Evolutionary conservation across 1,140 invertebrate species (phyloP).

Genomic region (Cyrtorhinus lividipennis): DNA sequence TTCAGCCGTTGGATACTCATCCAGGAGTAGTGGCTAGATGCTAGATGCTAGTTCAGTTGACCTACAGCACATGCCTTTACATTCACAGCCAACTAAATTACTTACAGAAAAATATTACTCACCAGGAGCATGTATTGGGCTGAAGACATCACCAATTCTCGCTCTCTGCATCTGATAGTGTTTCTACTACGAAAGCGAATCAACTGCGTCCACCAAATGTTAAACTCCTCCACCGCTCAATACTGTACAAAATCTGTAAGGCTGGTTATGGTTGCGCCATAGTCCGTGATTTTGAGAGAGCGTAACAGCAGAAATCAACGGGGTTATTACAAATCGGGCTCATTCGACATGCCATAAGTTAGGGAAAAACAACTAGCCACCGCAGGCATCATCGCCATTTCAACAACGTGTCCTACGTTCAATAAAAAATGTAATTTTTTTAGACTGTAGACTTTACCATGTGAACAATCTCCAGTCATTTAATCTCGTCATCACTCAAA

Average conservation of each 20-base stretch:
- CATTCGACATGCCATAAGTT: neutral
- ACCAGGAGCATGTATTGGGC: constrained; percentile 18
- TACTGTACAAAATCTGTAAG: neutral
- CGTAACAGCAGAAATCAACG: neutral
- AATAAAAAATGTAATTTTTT: too few species aligned
- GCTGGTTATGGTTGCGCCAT: neutral
- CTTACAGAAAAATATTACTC: constrained; percentile 10
- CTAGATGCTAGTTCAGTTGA: too few species aligned
- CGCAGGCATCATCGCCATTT: too few species aligned
- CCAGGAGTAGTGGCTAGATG: too few species aligned
- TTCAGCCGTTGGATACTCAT: too few species aligned
- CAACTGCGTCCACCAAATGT: neutral
- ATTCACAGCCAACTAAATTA: neutral
- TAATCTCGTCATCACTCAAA: too few species aligned
- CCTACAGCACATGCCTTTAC: too few species aligned
- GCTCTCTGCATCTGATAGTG: constrained; percentile 9
- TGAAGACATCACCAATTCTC: constrained; percentile 17
- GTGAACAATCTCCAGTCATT: too few species aligned
- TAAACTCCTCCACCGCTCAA: neutral
- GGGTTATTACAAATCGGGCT: neutral
- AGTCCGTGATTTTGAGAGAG: neutral
- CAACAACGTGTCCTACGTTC: too few species aligned
- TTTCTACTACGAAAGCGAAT: neutral
- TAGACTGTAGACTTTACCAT: too few species aligned
- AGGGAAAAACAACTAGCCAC: neutral